Evolutionary conservation across 2,888 invertebrate species (phyloP).

Genomic region (Agonopterix heracliana): DNA sequence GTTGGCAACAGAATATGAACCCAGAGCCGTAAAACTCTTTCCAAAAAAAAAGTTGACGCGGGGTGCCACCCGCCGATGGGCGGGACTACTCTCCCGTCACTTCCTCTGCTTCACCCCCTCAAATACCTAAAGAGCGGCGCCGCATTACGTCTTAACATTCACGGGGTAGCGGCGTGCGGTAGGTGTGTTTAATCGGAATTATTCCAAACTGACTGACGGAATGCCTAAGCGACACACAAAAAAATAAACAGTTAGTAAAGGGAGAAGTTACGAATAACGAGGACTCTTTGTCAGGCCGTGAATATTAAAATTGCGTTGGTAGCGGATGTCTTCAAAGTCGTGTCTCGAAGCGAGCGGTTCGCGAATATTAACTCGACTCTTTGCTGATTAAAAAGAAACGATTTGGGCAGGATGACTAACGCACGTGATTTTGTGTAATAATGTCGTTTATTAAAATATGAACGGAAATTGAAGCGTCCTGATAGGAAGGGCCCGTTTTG

Average conservation of each 20-base stretch:
- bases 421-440: conserved; percentile 58
- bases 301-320: conserved; percentile 56
- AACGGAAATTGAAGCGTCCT: conserved; percentile 67
- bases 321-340: conserved; percentile 38
- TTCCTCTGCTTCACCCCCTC: too few species aligned
- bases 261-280: conserved; percentile 47
- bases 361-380: conserved; percentile 58
- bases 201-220: conserved; percentile 64
- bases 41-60: too few species aligned
- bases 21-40: too few species aligned
- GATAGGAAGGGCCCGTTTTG: conserved; percentile 56
- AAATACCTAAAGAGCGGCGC: too few species aligned
- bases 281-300: conserved; percentile 44
- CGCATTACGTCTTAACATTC: too few species aligned
- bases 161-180: conserved; percentile 50
- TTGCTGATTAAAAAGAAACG: conserved; percentile 62
- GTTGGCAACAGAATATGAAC: too few species aligned
- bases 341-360: conserved; percentile 43
- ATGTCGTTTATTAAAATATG: conserved; percentile 60
- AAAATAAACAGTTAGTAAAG: conserved; percentile 54
- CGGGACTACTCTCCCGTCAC: too few species aligned
- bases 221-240: conserved; percentile 47
- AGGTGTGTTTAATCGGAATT: conserved; percentile 72
- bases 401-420: conserved; percentile 65
- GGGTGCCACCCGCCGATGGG: too few species aligned